Percentiles rank a stretch among this genome's conserved stretches.
phyloP scores from a whole-genome alignment of 2,113 vertebrate species.

The Cephalophus harveyi region DNA sequence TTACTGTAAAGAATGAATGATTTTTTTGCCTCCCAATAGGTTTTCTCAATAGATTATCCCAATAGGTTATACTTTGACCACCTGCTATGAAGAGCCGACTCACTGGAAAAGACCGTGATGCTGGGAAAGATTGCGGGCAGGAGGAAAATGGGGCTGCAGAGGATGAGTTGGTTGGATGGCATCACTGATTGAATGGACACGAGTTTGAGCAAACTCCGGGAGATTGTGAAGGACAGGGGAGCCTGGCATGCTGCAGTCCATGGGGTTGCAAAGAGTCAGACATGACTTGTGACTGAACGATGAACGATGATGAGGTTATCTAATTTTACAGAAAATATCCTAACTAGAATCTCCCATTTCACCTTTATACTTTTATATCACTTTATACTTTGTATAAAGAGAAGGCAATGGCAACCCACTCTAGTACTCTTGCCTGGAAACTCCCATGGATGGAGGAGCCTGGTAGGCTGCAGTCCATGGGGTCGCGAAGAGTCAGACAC shows the following conservation, averaged over 20 bases:
- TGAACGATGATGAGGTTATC: neutral
- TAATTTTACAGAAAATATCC: neutral
- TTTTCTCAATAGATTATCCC: neutral
- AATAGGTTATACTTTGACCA: neutral
- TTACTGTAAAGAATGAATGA: neutral
- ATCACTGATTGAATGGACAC: neutral
- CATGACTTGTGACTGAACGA: neutral
- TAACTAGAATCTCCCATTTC: neutral
- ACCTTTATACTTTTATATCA: neutral
- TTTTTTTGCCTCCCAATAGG: neutral
- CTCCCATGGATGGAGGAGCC: no score
- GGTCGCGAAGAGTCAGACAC: rapidly evolving
- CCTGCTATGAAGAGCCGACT: neutral
- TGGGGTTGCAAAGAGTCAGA: neutral
- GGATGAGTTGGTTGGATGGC: neutral
- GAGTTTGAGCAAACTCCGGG: neutral
- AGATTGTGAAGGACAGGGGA: neutral
- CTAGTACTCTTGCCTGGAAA: no score
- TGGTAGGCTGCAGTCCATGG: no score
- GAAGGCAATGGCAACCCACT: no score
- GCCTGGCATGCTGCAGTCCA: neutral
- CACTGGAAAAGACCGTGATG: neutral
- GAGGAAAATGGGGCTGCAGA: neutral
- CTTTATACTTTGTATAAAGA: neutral
- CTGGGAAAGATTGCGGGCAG: neutral